Base-by-base conservation (phyloP, 2,797 vertebrate species). In the Nasua narica region DNA sequence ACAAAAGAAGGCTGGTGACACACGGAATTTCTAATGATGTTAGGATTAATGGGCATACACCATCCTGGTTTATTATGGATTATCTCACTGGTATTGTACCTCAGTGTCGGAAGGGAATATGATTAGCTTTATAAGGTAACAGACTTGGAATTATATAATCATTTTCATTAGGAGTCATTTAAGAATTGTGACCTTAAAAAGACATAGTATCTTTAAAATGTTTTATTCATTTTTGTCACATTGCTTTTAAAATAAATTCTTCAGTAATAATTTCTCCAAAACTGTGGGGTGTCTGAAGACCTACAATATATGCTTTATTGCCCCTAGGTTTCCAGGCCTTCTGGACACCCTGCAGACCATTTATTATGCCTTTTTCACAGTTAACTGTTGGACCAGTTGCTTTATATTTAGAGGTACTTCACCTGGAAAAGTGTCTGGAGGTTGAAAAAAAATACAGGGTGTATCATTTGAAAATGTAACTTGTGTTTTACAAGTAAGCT, bases 181-280 rank as follows among this genome's bases (percentile, higher is more conserved):
- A 74, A 60, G 48, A 92, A 92, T 62, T 89, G 12, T 10, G 72
- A 81, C 46, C 18, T 65, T 91, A 87, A 46, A 27, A 93, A 9
- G 1, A 6, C 5, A 46, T 10, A 25, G 3, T 29, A 54, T 43
- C 67, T 56, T 91, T 48, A 11, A 77, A 8, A 2, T 5, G 81
- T 77, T 46, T 93, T 74, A 35, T 14, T 48, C 58, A 19, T 58
- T 72, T 84, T 56, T 43, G 27, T 67, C 19, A 79, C 12, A 19
- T 25, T 48, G 21, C 52, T 87, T 96, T 91, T n/a, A 96, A 95
- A 91, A 93, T 76, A 77, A 23, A 76, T n/a, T 87, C 48, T 69
- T 29, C 13, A 29, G 6, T 23, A 86, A 12, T 7, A 48, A 50
- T 91, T 60, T 94, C 37, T 84, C 54, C 43, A 82, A 81, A 88